A percentile compares a stretch with the other conserved stretches of the same genome.
phyloP scores from a whole-genome alignment of 2,888 invertebrate species.

The Eustalomyia histrio region DNA sequence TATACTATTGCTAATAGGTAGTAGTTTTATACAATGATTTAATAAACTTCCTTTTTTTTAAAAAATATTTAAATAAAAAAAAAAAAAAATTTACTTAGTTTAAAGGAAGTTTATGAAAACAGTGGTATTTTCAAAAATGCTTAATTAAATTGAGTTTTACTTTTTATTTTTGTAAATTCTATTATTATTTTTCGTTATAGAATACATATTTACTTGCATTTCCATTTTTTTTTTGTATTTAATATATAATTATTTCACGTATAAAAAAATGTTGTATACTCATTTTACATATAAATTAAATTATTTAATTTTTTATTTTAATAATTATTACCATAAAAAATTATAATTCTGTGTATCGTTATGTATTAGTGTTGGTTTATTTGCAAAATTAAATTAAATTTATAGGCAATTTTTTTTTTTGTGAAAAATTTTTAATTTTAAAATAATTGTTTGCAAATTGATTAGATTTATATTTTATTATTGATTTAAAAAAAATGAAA shows the following conservation, averaged over 20 bases:
- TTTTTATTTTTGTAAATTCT: slow-evolving; percentile 6
- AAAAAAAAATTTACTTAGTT: not conserved
- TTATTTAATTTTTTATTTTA: not conserved
- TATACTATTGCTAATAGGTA: slow-evolving; percentile 52
- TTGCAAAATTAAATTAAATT: slow-evolving; percentile 59
- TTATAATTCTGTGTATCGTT: not conserved
- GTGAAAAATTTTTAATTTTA: not conserved
- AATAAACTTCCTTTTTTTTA: not conserved
- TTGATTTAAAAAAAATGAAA: not conserved
- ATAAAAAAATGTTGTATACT: slow-evolving; percentile 31
- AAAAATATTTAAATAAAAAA: no score
- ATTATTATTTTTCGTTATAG: not conserved
- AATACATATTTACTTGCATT: slow-evolving; percentile 1
- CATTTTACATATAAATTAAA: slow-evolving; percentile 27
- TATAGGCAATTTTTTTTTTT: slow-evolving; percentile 11
- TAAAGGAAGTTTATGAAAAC: not conserved
- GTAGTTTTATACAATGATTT: slow-evolving; percentile 23
- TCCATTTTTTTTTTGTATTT: slow-evolving; percentile 3
- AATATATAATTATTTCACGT: slow-evolving; percentile 20
- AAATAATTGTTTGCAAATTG: not conserved
- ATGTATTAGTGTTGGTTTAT: slow-evolving; percentile 40
- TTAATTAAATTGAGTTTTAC: slow-evolving; percentile 19
- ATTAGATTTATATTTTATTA: not conserved
- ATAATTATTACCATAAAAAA: not conserved
- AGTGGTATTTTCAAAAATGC: not conserved